Conservation (phyloP, 2,888 invertebrate genomes). For the Drosophila testacea region DNA sequence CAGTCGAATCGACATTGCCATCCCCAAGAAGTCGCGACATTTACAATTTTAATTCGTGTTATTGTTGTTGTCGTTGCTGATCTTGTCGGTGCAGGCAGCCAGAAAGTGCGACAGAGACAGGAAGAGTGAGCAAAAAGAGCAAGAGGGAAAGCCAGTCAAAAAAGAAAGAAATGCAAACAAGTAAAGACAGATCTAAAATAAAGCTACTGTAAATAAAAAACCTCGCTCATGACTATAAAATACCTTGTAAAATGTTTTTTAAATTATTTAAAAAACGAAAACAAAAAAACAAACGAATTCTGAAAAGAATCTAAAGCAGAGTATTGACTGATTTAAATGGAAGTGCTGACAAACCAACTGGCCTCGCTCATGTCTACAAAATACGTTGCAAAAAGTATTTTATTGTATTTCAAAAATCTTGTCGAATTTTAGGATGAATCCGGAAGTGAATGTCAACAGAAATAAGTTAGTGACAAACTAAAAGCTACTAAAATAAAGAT, state of each 20-base stretch:
- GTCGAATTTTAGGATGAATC: no score
- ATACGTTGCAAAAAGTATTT: no score
- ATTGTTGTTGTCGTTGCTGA: constrained; percentile 70
- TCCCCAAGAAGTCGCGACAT: constrained; percentile 73
- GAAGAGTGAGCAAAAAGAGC: not conserved
- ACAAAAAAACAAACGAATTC: not conserved
- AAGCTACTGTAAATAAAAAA: constrained; percentile 6
- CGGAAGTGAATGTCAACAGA: no score
- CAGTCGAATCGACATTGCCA: constrained; percentile 69
- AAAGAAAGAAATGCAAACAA: not conserved
- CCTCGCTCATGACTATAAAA: constrained; percentile 36
- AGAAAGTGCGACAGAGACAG: constrained; percentile 13
- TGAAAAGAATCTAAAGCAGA: not conserved
- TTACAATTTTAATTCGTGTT: constrained; percentile 81
- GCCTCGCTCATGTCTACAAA: no score
- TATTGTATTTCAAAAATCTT: no score
- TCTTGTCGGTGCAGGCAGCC: constrained; percentile 58
- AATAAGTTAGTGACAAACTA: no score
- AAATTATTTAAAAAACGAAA: not conserved
- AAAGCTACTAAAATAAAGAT: no score
- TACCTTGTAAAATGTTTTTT: constrained; percentile 30
- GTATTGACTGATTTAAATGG: not conserved
- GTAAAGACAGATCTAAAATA: constrained; percentile 8
- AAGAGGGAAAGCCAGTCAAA: not conserved
- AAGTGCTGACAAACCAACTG: no score